phyloP scores from a whole-genome alignment of 2,888 invertebrate genomes.

The Peribatodes rhomboidaria region DNA sequence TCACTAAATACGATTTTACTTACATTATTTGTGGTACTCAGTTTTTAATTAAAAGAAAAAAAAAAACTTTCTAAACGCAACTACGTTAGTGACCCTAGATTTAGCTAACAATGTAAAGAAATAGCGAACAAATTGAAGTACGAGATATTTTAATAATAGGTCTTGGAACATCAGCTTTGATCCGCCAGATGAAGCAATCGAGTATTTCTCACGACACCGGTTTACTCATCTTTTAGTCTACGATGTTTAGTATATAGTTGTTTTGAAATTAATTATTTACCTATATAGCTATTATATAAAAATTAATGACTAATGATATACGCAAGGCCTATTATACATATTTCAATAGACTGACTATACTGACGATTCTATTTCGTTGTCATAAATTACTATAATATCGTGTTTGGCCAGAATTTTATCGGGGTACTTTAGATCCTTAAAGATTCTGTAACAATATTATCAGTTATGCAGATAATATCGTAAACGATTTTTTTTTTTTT shows the following conservation, averaged over 20 bases:
- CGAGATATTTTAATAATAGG: slow-evolving; percentile 43
- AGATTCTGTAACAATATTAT: not conserved
- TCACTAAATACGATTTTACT: not conserved
- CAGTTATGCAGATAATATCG: no score
- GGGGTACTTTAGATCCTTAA: not conserved
- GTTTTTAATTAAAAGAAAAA: not conserved
- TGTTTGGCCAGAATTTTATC: not conserved
- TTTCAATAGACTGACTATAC: not conserved
- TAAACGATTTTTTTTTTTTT: no score
- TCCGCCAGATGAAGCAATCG: slow-evolving; percentile 61
- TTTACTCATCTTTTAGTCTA: slow-evolving; percentile 41
- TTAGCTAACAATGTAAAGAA: slow-evolving; percentile 55
- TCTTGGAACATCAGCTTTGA: slow-evolving; percentile 56
- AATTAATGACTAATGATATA: slow-evolving; percentile 23
- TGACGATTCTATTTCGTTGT: not conserved
- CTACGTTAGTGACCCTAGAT: slow-evolving; percentile 26
- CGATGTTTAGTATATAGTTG: slow-evolving; percentile 50
- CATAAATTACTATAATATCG: not conserved
- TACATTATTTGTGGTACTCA: not conserved
- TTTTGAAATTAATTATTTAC: slow-evolving; percentile 54
- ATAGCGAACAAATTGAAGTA: slow-evolving; percentile 56
- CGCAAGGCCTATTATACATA: slow-evolving; percentile 8
- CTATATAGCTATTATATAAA: slow-evolving; percentile 33
- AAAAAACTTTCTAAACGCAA: not conserved
- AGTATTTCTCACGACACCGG: slow-evolving; percentile 65